Base-by-base conservation (phyloP, 2,888 invertebrate species). In the Colostygia pectinataria region DNA sequence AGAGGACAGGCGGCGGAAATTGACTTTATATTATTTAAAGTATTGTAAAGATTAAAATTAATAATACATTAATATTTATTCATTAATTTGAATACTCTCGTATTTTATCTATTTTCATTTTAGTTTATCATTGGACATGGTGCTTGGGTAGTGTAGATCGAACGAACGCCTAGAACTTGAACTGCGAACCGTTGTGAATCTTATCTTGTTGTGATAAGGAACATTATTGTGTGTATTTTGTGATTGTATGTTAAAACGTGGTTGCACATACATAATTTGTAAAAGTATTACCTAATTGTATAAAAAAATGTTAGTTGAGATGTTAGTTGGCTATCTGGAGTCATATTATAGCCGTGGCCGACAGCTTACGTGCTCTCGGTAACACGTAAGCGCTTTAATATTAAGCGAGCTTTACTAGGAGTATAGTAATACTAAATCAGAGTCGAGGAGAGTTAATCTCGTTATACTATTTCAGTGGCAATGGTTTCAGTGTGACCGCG, bases 111-210 rank as follows among this genome's bases (percentile, higher is more conserved):
- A 25, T 36, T 34, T 46, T 12, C 33, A 29, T 61, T 58, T 55
- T 55, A 51, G 61, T 53, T 53, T 45, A 18, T 48, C 42, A 53
- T 66, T 59, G 62, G 57, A 62, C 72, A 70, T 66, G 74, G 68
- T 71, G 72, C 60, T 71, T 65, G 69, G 73, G 65, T 68, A 65
- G 60, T 60, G 61, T 49, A 46, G 48, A 31, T 66, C 49, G 57
- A 54, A 40, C 58, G 57, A 53, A 53, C 57, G 58, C 63, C 68
- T 63, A 53, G 47, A 53, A 55, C 54, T 55, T 73, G 72, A 74
- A 68, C 73, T 4, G 75, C 71, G 63, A 50, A 38, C 54, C 53
- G 59, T 53, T 54, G 36, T 65, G 38, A 40, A 56, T 62, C 61
- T 62, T 74, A 62, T 57, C 18, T 27, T 28, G 37, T 44, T 33